A percentile compares a stretch with the other conserved stretches of the same genome.
phyloP scores from a whole-genome alignment of 92 coral and sea anemone genomes.

The Parazoanthus swiftii region DNA sequence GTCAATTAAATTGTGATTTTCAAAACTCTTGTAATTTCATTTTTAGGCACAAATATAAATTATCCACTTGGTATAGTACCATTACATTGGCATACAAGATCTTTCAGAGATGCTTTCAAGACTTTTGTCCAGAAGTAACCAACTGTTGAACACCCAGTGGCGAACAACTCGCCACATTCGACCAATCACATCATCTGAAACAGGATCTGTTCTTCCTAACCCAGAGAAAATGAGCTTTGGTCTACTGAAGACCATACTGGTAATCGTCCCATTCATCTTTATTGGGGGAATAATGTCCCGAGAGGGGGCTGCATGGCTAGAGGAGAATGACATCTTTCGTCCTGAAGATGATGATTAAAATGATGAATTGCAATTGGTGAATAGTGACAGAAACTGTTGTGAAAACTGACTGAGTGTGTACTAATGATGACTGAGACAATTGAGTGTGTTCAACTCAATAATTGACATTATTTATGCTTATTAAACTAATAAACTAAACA shows the following conservation, averaged over 20 bases:
- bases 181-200: slow-evolving; percentile 43
- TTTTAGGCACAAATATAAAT: not conserved
- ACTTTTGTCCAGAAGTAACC: slow-evolving; percentile 26
- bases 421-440: not conserved
- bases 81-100: not conserved
- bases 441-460: not conserved
- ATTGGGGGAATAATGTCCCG: slow-evolving; percentile 78
- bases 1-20: too few species aligned
- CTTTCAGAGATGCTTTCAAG: slow-evolving; percentile 28
- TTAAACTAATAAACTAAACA: too few species aligned
- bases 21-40: not conserved
- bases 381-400: not conserved
- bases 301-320: slow-evolving; percentile 91
- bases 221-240: slow-evolving; percentile 70
- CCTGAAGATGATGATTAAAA: slow-evolving; percentile 85
- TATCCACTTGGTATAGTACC: not conserved
- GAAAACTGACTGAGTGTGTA: not conserved
- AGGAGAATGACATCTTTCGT: slow-evolving; percentile 83
- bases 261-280: slow-evolving; percentile 65
- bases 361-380: not conserved
- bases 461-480: too few species aligned
- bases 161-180: not conserved
- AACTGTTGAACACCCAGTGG: not conserved
- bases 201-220: slow-evolving; percentile 60
- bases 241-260: slow-evolving; percentile 51